A percentile compares a stretch with the other conserved stretches of the same genome.
phyloP scores from a whole-genome alignment of 1,140 invertebrate species.

The Aphaenogaster rudis region DNA sequence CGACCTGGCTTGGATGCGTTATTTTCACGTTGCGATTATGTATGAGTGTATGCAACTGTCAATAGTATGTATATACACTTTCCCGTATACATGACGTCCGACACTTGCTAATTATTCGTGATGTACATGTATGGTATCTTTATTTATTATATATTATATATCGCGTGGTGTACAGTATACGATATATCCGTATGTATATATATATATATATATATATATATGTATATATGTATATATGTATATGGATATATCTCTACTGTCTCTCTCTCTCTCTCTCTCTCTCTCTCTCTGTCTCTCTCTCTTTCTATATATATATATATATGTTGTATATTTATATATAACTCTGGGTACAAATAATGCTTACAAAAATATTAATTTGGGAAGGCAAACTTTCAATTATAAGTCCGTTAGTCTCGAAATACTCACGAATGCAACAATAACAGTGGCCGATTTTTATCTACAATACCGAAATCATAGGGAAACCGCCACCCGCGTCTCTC shows the following conservation, averaged over 20 bases:
- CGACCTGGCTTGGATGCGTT: constrained; percentile 21
- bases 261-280: neutral
- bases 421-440: constrained; percentile 75
- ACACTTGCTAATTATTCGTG: constrained; percentile 51
- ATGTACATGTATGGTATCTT: constrained; percentile 40
- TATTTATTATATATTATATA: constrained; percentile 53
- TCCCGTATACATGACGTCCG: neutral
- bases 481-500: constrained; percentile 31
- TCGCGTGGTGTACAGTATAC: constrained; percentile 53
- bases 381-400: constrained; percentile 83
- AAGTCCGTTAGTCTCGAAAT: constrained; percentile 73
- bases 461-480: constrained; percentile 68
- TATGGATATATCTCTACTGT: constrained; percentile 31
- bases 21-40: constrained; percentile 42
- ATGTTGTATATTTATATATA: constrained; percentile 74
- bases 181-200: constrained; percentile 60
- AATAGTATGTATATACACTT: constrained; percentile 33
- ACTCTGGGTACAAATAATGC: constrained; percentile 82
- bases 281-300: no score
- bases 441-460: constrained; percentile 75
- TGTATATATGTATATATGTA: neutral
- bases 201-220: constrained; percentile 13
- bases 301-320: constrained; percentile 48
- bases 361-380: constrained; percentile 87
- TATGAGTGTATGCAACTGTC: constrained; percentile 40